These are phyloP conservation scores for Sebastes cheni DNA, from an alignment of 2,797 vertebrate genomes.

Conservation along the genomic window DNA sequence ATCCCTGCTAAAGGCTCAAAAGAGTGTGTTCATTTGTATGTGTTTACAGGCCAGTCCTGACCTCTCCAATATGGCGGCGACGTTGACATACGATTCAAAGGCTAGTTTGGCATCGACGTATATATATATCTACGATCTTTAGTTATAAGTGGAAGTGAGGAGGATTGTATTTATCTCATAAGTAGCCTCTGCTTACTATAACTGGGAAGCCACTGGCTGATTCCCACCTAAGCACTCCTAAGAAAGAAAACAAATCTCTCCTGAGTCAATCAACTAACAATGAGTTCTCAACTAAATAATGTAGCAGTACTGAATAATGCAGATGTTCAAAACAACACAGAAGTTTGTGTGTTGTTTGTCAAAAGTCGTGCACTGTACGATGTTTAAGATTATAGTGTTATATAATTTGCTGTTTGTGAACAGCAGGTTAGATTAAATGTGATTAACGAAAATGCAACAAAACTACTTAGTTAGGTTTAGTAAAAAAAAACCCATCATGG, in stretches of 20 bases:
- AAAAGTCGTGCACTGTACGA: not conserved
- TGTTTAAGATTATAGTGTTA: not conserved
- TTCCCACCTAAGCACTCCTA: too few relatives aligned
- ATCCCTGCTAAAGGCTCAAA: too few relatives aligned
- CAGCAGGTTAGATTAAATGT: too few relatives aligned
- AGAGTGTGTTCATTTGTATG: too few relatives aligned
- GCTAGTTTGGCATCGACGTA: too few relatives aligned
- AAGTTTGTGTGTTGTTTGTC: not conserved
- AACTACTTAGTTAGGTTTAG: too few relatives aligned
- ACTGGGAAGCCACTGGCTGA: not conserved
- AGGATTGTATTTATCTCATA: not conserved
- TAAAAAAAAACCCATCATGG: too few relatives aligned
- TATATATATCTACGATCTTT: not conserved
- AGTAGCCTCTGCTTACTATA: not conserved
- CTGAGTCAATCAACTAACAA: too few relatives aligned
- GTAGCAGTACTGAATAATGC: not conserved
- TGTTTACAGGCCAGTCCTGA: too few relatives aligned
- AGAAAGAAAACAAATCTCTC: not conserved
- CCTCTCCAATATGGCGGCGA: too few relatives aligned
- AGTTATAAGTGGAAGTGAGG: not conserved
- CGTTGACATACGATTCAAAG: too few relatives aligned
- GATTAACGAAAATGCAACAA: too few relatives aligned
- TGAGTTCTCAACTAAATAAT: not conserved
- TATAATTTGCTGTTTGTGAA: not conserved
- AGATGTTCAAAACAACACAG: not conserved